Evolutionary conservation across 2,888 invertebrate genomes (phyloP), one percentile per base, ranked within the genome.

Genomic region (Dromius quadrimaculatus): DNA sequence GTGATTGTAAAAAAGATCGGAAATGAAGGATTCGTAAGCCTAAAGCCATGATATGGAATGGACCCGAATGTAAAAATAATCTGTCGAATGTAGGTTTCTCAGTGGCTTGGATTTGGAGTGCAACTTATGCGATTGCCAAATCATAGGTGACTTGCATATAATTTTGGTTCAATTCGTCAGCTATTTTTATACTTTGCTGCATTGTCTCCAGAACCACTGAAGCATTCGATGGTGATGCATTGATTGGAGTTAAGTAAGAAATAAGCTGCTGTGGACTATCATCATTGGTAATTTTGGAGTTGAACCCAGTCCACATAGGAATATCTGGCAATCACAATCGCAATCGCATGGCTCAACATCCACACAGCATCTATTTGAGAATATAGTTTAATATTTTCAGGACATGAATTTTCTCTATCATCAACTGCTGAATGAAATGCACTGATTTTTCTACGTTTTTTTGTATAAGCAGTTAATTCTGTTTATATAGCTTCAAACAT

Each of bases 271-370:
- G 71, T 17, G 28, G n/a, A 28, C 57, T 66, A 20, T 68, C 57
- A 57, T 79, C 77, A 8, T 70, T 34, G 15, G 54, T 9, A 19
- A 78, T 72, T 34, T 20, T 28, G 54, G 73, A 73, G 72, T 79
- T 77, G 45, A 74, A 80, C n/a, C 79, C 78, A 11, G 76, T 76
- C 79, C 79, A 80, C 76, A 76, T 76, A 38, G 78, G 78, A 3
- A 75, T 76, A n/a, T 77, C 72, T 38, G 74, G 59, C 41, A 78
- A 62, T 63, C 74, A 2, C 11, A 74, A 43, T 15, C n/a, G 13
- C n/a, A n/a, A n/a, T n/a, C n/a, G n/a, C n/a, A 57, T 73, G 72
- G 9, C 64, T 59, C 6, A 74, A 6, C 43, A 75, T 50, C 73
- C 73, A 74, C 13, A 36, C 8, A 43, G 62, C 38, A 72, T 69